Evolutionary conservation across 64 coral and sea anemone genomes (phyloP).

Genomic region (Anthopleura sola): DNA sequence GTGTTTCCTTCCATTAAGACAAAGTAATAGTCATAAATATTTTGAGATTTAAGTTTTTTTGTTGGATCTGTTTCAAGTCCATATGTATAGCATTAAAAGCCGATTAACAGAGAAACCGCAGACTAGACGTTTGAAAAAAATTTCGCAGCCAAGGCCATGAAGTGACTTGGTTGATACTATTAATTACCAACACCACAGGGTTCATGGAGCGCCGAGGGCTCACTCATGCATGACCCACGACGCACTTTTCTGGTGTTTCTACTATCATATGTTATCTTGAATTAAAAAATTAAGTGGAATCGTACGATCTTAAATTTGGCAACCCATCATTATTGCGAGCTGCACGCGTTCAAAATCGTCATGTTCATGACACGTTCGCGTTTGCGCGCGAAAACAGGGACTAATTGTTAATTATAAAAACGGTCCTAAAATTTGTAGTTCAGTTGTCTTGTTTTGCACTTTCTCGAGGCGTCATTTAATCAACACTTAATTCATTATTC

Average conservation of each 20-base stretch:
- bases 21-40: too few relatives aligned
- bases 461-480: neutral
- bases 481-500: neutral
- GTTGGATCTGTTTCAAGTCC: neutral
- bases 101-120: neutral
- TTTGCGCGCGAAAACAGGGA: neutral
- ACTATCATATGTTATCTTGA: neutral
- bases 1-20: too few relatives aligned
- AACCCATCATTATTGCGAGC: neutral
- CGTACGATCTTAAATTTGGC: neutral
- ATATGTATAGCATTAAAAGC: neutral
- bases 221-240: too few relatives aligned
- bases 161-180: neutral
- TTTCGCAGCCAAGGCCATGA: neutral
- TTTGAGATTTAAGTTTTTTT: neutral
- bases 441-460: neutral
- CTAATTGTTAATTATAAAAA: neutral
- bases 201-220: neutral
- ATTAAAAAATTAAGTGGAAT: neutral
- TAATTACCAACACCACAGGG: neutral
- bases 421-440: neutral
- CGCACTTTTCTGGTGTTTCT: neutral
- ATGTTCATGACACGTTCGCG: neutral
- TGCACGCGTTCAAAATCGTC: neutral
- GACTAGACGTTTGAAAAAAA: neutral